Evolutionary conservation across 2,888 invertebrate genomes (phyloP).

Genomic region (Dicyrtomina minuta): DNA sequence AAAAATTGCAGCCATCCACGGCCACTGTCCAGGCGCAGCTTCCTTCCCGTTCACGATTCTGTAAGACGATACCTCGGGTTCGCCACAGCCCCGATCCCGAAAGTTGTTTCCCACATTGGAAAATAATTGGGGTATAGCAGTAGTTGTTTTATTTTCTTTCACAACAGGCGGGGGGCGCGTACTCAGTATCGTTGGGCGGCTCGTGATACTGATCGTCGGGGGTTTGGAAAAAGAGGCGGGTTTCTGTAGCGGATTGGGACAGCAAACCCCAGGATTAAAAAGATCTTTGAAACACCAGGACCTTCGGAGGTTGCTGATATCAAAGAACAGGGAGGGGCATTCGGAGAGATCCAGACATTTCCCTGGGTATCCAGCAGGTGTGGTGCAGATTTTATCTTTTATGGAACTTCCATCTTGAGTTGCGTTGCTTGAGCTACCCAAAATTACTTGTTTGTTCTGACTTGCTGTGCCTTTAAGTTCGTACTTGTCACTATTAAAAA

Average conservation of each 20-base stretch:
- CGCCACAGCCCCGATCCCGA: conserved; percentile 68
- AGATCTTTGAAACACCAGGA: conserved; percentile 88
- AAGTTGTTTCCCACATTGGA: conserved; percentile 1
- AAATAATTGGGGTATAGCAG: conserved; percentile 42
- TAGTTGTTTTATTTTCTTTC: conserved; percentile 43
- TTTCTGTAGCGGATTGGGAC: conserved; percentile 62
- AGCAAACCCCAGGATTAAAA: conserved; percentile 89
- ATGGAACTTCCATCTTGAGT: conserved; percentile 52
- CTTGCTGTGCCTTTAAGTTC: too few species aligned
- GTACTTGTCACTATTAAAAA: too few species aligned
- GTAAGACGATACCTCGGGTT: conserved; percentile 62
- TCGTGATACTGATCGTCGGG: conserved; percentile 34
- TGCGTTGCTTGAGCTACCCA: conserved; percentile 48
- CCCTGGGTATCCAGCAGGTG: conserved; percentile 74
- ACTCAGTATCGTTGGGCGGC: conserved; percentile 30
- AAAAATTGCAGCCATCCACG: conserved; percentile 95
- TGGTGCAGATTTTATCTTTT: conserved; percentile 51
- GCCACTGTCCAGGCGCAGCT: conserved; percentile 63
- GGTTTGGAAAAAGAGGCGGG: conserved; percentile 31
- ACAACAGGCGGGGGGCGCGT: conserved; percentile 36
- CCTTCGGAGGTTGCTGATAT: conserved; percentile 76
- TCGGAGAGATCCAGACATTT: conserved; percentile 84
- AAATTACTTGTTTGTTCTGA: too few species aligned
- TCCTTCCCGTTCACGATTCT: conserved; percentile 81
- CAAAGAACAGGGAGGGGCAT: conserved; percentile 79